phyloP scores from a whole-genome alignment of 2,888 invertebrate species.

The Sinopyrophorus schimmeli region DNA sequence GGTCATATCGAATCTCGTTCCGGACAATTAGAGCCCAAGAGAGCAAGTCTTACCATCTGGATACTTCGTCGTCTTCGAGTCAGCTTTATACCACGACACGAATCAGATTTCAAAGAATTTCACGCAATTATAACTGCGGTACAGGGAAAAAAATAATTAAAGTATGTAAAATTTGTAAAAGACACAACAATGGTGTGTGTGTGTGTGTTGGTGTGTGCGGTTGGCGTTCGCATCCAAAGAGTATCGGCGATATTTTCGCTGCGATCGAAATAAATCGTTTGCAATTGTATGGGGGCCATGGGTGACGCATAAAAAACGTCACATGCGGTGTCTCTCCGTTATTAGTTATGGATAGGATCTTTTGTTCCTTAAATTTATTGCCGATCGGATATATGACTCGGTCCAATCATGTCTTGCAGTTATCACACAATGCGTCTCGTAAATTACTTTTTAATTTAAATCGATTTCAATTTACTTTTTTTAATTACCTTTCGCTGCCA shows the following conservation, averaged over 20 bases:
- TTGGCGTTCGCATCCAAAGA: slow-evolving; percentile 33
- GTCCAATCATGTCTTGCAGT: slow-evolving; percentile 34
- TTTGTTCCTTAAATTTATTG: slow-evolving; percentile 38
- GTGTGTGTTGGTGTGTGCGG: too few relatives aligned
- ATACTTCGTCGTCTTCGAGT: slow-evolving; percentile 14
- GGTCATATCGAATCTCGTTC: slow-evolving; percentile 34
- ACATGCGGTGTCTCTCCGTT: slow-evolving; percentile 36
- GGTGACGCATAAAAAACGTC: slow-evolving; percentile 37
- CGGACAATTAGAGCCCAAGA: slow-evolving; percentile 39
- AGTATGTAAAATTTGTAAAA: slow-evolving; percentile 29
- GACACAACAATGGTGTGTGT: slow-evolving; percentile 31
- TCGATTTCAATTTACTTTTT: slow-evolving; percentile 6
- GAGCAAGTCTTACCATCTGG: slow-evolving; percentile 33
- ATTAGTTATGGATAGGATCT: slow-evolving; percentile 41
- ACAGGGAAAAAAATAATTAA: slow-evolving; percentile 31
- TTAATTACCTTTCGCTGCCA: too few relatives aligned
- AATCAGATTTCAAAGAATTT: slow-evolving; percentile 31
- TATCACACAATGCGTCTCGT: slow-evolving; percentile 13
- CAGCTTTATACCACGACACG: slow-evolving; percentile 1
- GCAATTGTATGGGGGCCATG: slow-evolving; percentile 35
- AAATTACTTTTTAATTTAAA: slow-evolving; percentile 21
- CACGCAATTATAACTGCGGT: slow-evolving; percentile 28
- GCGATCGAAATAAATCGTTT: slow-evolving; percentile 38
- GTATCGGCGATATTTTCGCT: slow-evolving; percentile 38
- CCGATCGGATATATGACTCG: slow-evolving; percentile 29